phyloP scores from a whole-genome alignment of 2,113 vertebrate genomes.

The Sylvilagus bachmani region DNA sequence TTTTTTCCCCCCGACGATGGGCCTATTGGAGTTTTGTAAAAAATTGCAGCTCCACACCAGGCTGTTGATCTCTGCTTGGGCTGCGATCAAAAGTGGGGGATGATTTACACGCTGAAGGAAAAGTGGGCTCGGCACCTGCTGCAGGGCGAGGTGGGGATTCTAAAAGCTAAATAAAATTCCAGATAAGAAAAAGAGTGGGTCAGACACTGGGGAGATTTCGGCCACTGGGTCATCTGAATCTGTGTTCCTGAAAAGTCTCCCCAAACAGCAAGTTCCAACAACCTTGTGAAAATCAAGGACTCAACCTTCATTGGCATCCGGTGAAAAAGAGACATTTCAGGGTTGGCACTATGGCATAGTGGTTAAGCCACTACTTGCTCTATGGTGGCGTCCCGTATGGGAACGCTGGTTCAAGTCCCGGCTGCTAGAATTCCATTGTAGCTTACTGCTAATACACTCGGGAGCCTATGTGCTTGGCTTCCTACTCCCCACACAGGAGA shows the following conservation, averaged over 20 bases:
- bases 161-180: background rate
- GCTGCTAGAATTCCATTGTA: too few relatives aligned
- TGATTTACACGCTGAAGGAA: background rate
- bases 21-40: slow-evolving; percentile 71
- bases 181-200: background rate
- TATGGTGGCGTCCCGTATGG: too few relatives aligned
- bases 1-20: slow-evolving; percentile 57
- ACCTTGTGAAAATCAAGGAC: background rate
- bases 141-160: background rate
- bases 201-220: background rate
- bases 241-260: background rate
- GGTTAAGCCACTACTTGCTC: too few relatives aligned
- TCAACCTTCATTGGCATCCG: background rate
- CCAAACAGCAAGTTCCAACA: background rate
- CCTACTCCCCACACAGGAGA: too few relatives aligned
- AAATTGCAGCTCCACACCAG: slow-evolving; percentile 43
- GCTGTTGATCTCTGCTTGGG: background rate
- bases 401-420: too few relatives aligned
- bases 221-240: background rate
- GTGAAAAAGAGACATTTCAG: background rate
- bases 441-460: too few relatives aligned
- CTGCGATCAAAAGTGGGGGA: background rate
- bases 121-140: background rate
- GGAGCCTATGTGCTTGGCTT: too few relatives aligned
- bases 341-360: too few relatives aligned